Evolutionary conservation across 2,888 invertebrate genomes (phyloP).

Genomic region (Parnassius glacialis): DNA sequence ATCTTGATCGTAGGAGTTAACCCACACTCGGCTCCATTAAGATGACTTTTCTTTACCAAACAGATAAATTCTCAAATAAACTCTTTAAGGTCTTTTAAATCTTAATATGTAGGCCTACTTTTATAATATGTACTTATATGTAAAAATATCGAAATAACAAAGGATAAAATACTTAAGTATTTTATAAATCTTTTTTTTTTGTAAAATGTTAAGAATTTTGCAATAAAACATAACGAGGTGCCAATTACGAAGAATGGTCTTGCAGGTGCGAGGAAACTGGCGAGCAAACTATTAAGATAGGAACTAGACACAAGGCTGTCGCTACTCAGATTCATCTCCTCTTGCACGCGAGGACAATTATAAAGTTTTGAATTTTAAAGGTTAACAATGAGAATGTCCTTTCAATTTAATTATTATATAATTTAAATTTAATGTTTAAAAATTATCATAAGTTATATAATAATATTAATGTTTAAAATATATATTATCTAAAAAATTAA

Average conservation of each 20-base stretch:
- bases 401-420: too few species aligned
- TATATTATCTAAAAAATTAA: too few species aligned
- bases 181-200: too few species aligned
- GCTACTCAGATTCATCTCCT: constrained; percentile 51
- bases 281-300: constrained; percentile 59
- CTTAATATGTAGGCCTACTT: neutral
- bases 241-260: constrained; percentile 58
- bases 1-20: constrained; percentile 67
- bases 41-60: constrained; percentile 35
- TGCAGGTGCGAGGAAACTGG: constrained; percentile 45
- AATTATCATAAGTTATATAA: too few species aligned
- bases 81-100: neutral
- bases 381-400: too few species aligned
- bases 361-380: constrained; percentile 29
- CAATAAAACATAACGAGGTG: constrained; percentile 38
- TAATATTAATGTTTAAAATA: too few species aligned
- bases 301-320: constrained; percentile 36
- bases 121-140: constrained; percentile 2
- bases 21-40: constrained; percentile 41
- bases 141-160: neutral
- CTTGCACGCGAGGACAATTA: constrained; percentile 56
- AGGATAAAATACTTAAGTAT: neutral
- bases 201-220: constrained; percentile 5
- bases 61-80: neutral
- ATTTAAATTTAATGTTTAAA: too few species aligned